Percentiles rank a stretch among this genome's conserved stretches.
Evolutionary conservation across 2,797 vertebrate genomes (phyloP).

Genomic region (Xiphophorus birchmanni): DNA sequence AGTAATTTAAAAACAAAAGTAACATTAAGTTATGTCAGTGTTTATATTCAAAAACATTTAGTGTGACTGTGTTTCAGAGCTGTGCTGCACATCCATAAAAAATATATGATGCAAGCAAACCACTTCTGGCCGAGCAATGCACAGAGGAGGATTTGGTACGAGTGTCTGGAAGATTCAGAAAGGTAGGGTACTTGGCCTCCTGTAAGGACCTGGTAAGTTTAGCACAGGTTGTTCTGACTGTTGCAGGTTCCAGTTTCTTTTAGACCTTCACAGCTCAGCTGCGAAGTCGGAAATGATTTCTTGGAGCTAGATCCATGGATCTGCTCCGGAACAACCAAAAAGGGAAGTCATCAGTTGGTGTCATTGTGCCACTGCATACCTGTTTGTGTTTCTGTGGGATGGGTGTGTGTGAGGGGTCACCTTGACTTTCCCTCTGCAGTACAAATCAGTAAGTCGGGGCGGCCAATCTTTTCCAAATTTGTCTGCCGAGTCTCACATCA

Average conservation of each 20-base stretch:
- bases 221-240: slow-evolving; percentile 31
- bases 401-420: slow-evolving; percentile 47
- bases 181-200: slow-evolving; percentile 35
- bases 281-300: slow-evolving; percentile 12
- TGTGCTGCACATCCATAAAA: background rate
- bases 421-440: slow-evolving; percentile 54
- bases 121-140: background rate
- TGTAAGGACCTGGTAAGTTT: slow-evolving; percentile 19
- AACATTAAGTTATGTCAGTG: background rate
- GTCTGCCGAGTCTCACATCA: slow-evolving; percentile 61
- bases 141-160: slow-evolving; percentile 3
- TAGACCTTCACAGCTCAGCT: slow-evolving; percentile 19
- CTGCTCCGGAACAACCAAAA: background rate
- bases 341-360: slow-evolving; percentile 13
- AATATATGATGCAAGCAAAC: background rate
- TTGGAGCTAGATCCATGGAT: background rate
- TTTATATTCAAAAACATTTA: background rate
- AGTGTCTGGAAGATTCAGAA: background rate
- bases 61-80: background rate
- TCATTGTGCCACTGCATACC: slow-evolving; percentile 1
- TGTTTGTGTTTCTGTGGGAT: background rate
- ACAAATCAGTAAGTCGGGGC: slow-evolving; percentile 59
- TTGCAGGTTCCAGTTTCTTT: slow-evolving; percentile 2
- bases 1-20: background rate
- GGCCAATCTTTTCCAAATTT: slow-evolving; percentile 68